phyloP scores from a whole-genome alignment of 2,113 vertebrate genomes.

The Nibea albiflora region DNA sequence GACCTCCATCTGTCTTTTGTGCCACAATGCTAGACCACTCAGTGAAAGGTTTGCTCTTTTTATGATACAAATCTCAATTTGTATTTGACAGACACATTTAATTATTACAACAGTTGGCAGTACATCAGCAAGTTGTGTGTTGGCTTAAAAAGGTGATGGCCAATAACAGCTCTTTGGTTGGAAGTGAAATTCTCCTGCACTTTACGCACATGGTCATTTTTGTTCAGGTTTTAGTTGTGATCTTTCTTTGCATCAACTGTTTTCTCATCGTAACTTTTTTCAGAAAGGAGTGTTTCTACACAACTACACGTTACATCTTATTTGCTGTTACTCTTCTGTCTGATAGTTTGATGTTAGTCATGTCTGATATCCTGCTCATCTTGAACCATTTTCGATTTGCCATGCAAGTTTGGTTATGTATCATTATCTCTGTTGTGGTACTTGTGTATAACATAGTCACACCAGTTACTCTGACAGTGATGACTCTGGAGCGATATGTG shows the following conservation, averaged over 20 bases:
- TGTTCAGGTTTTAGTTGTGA: conserved; percentile 47
- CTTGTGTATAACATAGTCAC: neutral
- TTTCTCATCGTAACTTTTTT: conserved; percentile 64
- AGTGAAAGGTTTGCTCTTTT: no score
- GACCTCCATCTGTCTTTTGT: no score
- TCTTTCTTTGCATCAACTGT: conserved; percentile 52
- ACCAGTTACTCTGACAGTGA: conserved; percentile 68
- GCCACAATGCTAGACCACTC: no score
- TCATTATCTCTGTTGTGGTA: neutral
- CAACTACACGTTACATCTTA: conserved; percentile 68
- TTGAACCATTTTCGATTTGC: neutral
- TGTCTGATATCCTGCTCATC: conserved; percentile 44
- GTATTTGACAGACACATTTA: no score
- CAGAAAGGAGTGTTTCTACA: conserved; percentile 50
- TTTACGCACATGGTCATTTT: neutral
- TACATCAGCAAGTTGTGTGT: no score
- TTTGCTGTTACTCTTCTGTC: conserved; percentile 67
- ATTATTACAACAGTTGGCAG: no score
- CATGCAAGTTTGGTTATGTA: conserved; percentile 46
- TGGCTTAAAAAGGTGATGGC: conserved; percentile 10
- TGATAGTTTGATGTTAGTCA: conserved; percentile 54
- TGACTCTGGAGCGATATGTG: conserved; percentile 74
- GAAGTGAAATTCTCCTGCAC: no score
- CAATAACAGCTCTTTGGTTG: conserved; percentile 7
- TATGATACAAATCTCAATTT: no score